phyloP scores from a whole-genome alignment of 1,140 invertebrate species.

The Drosophila pachea region DNA sequence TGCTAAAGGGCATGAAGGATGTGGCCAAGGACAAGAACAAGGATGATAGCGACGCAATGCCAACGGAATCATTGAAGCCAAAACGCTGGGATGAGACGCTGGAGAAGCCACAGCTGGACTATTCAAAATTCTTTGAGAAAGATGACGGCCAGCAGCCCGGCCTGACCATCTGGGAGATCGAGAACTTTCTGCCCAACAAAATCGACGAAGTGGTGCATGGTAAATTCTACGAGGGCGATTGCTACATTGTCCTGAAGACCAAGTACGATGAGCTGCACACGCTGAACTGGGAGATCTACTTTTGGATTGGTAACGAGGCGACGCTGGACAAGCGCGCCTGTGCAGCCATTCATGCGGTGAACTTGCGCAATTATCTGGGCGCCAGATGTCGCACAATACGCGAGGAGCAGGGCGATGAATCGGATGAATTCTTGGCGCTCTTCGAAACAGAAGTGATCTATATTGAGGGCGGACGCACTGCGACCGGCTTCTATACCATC shows the following conservation, averaged over 20 bases:
- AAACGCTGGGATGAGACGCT: constrained; percentile 96
- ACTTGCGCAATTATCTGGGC: constrained; percentile 96
- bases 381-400: constrained; percentile 97
- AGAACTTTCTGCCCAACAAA: constrained; percentile 98
- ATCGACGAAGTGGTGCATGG: constrained; percentile 95
- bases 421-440: constrained; percentile 95
- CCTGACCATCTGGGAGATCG: constrained; percentile 97
- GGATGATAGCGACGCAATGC: constrained; percentile 46
- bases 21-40: constrained; percentile 87
- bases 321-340: constrained; percentile 98
- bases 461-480: constrained; percentile 97
- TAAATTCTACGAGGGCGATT: constrained; percentile 99
- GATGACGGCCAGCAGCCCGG: constrained; percentile 95
- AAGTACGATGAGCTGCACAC: constrained; percentile 90
- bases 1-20: constrained; percentile 98
- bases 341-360: constrained; percentile 99
- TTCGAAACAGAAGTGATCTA: constrained; percentile 97
- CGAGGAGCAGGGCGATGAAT: constrained; percentile 97
- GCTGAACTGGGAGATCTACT: constrained; percentile 97
- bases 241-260: constrained; percentile 98
- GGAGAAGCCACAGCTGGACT: constrained; percentile 97
- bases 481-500: constrained; percentile 98
- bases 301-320: constrained; percentile 98
- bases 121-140: constrained; percentile 99
- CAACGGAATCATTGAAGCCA: constrained; percentile 81